Evolutionary conservation across 2,797 vertebrate genomes (phyloP).

Genomic region (Lepidocolaptes lacrymiger): DNA sequence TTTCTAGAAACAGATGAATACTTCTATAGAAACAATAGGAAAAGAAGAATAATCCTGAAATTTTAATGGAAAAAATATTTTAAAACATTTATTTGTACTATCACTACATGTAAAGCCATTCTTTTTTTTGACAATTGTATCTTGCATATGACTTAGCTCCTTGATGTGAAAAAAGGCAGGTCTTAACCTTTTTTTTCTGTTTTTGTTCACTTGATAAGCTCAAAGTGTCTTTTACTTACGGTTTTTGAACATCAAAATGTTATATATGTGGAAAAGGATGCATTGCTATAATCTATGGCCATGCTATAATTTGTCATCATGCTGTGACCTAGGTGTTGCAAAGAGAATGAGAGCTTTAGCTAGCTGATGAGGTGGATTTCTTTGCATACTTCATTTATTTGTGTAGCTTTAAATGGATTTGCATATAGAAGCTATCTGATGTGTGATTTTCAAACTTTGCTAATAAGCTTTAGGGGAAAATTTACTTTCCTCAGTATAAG

Average conservation of each 20-base stretch:
- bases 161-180: not conserved
- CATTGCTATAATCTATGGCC: not conserved
- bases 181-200: not conserved
- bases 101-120: not conserved
- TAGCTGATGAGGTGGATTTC: not conserved
- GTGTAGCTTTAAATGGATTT: constrained; percentile 11
- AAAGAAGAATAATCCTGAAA: not conserved
- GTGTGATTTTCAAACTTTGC: not conserved
- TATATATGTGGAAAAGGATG: not conserved
- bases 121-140: not conserved
- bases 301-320: not conserved
- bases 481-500: constrained; percentile 21
- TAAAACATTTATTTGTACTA: not conserved
- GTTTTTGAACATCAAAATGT: not conserved
- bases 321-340: not conserved
- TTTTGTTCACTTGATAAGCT: not conserved
- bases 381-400: not conserved
- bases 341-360: not conserved
- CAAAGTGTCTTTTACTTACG: not conserved
- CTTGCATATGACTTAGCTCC: not conserved
- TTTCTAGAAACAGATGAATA: not conserved
- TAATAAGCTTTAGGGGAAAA: not conserved
- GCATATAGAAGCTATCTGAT: not conserved
- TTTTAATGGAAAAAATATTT: not conserved
- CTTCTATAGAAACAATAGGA: not conserved